Percentiles rank a stretch among this genome's conserved stretches.
These are phyloP conservation scores for Monopis laevigella DNA, from an alignment of 2,888 invertebrate genomes.

Conservation along the genomic window DNA sequence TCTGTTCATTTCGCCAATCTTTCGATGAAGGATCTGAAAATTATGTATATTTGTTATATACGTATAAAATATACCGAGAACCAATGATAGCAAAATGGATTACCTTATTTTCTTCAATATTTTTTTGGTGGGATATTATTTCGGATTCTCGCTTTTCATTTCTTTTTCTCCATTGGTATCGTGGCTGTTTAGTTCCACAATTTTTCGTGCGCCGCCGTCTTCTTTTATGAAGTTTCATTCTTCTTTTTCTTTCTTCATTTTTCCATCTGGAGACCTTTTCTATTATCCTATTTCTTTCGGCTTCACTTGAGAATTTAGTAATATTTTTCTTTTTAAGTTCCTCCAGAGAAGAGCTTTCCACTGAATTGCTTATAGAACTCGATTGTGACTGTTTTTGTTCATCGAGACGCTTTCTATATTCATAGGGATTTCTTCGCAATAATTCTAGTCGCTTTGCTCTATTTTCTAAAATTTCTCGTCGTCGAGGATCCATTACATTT, in stretches of 20 bases:
- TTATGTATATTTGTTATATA: too few relatives aligned
- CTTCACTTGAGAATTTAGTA: neutral
- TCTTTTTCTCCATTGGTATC: constrained; percentile 45
- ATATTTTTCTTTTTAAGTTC: constrained; percentile 17
- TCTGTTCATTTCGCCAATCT: constrained; percentile 18
- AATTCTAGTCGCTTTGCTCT: constrained; percentile 42
- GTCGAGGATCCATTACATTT: constrained; percentile 65
- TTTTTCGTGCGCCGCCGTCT: constrained; percentile 44
- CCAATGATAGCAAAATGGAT: too few relatives aligned
- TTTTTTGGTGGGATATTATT: constrained; percentile 16
- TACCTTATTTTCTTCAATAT: constrained; percentile 5
- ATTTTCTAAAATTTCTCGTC: constrained; percentile 43
- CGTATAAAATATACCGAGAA: too few relatives aligned
- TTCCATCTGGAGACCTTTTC: constrained; percentile 25
- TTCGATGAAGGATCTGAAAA: too few relatives aligned
- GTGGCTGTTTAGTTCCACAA: constrained; percentile 57
- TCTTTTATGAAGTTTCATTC: constrained; percentile 36
- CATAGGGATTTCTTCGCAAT: constrained; percentile 45
- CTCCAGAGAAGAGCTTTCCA: too few relatives aligned
- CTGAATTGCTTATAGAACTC: neutral
- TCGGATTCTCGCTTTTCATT: constrained; percentile 24
- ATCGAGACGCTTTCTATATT: constrained; percentile 41
- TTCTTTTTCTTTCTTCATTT: constrained; percentile 33
- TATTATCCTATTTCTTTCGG: neutral
- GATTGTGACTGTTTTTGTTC: constrained; percentile 23